Evolutionary conservation across 2,113 vertebrate genomes (phyloP).

Genomic region (Isurus oxyrinchus): DNA sequence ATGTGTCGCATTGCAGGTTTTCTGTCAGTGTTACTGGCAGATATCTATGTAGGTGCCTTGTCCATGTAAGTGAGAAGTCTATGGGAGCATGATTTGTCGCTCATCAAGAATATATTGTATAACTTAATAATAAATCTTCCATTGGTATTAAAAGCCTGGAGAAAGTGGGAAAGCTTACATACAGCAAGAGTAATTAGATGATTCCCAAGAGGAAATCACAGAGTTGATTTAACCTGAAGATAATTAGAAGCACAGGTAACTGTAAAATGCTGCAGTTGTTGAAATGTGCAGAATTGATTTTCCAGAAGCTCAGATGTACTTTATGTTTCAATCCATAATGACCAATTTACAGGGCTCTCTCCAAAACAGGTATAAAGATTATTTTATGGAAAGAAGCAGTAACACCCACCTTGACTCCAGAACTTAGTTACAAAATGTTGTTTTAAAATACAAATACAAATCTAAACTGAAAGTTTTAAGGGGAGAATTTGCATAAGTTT

Average conservation of each 20-base stretch:
- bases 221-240: constrained; percentile 28
- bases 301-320: neutral
- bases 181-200: constrained; percentile 8
- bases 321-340: neutral
- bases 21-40: neutral
- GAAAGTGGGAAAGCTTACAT: constrained; percentile 18
- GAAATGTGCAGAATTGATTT: constrained; percentile 15
- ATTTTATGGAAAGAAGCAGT: neutral
- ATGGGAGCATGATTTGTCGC: neutral
- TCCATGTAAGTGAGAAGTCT: neutral
- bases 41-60: neutral
- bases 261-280: constrained; percentile 15
- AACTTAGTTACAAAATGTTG: neutral
- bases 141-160: constrained; percentile 7
- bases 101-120: constrained; percentile 15
- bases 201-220: constrained; percentile 30
- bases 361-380: neutral
- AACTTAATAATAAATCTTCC: constrained; percentile 15
- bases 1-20: constrained; percentile 11
- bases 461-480: neutral
- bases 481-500: neutral
- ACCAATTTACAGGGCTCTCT: neutral
- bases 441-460: neutral
- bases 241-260: constrained; percentile 26
- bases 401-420: neutral